Base-by-base conservation (phyloP, 2,888 invertebrate genomes). In the Steromphala cineraria region DNA sequence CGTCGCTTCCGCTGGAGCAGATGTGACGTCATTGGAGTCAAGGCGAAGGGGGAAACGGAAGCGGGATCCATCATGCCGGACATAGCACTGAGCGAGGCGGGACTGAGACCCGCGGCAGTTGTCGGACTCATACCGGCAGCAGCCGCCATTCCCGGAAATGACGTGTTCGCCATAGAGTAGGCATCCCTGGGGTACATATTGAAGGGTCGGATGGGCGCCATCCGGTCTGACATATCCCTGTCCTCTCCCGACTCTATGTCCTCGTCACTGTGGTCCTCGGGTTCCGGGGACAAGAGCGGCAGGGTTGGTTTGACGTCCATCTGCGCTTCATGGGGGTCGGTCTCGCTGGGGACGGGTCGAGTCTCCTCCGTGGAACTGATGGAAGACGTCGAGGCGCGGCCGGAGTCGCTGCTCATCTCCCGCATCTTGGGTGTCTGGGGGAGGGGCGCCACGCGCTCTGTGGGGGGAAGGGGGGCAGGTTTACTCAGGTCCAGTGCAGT, bases 21-120 rank as follows among this genome's bases (percentile, higher is more conserved):
- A 85, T 90, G 90, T 53, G 91, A 91, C 36, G 90, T 90, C 62
- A 91, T 82, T 7, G 90, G 90, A 5, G 90, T 89, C 31, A 90
- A 79, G 1, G 89, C 87, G 56, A 89, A 88, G 8, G 87, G 80
- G 21, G 89, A 86, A 77, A 89, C 86, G n/a, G 85, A 75, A 8
- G 88, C 53, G 0, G 82, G 80, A n/a, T 79, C 81, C 17, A 53
- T n/a, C 67, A 76, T 76, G 21, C 40, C 21, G 17, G 77, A 53
- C 53, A 81, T 31, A 8, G 81, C 53, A 19, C 87, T 89, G 55
- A 87, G 87, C n/a, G 88, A 80, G 10, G 88, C 86, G 1, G 88
- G 85, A 84, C 10, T 86, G 80, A 80, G 83, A 19, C 75, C 84
- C n/a, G 82, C 75, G 19, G 83, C 19, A 10, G 80, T 55, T 15